phyloP scores from a whole-genome alignment of 2,113 vertebrate genomes.

The Oryzias curvinotus region DNA sequence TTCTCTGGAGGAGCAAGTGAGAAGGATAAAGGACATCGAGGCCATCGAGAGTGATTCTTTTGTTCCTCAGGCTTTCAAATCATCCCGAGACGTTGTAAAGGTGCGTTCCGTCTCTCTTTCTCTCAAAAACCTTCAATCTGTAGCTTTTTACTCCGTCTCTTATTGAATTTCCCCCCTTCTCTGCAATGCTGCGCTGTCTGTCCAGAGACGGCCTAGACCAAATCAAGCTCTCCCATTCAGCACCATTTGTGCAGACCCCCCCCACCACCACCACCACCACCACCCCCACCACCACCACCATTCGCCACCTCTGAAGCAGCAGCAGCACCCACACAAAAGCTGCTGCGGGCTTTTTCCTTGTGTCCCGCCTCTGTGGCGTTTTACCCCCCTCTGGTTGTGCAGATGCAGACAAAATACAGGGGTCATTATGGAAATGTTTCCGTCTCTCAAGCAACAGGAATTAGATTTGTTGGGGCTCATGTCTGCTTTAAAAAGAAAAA shows the following conservation, averaged over 20 bases:
- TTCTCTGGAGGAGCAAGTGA: conserved; percentile 92
- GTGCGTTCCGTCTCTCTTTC: conserved; percentile 76
- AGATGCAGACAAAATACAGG: conserved; percentile 64
- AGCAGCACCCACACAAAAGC: conserved; percentile 67
- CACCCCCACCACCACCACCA: too few species aligned
- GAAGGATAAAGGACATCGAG: conserved; percentile 94
- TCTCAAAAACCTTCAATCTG: conserved; percentile 48
- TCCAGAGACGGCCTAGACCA: conserved; percentile 72
- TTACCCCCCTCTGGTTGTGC: conserved; percentile 42
- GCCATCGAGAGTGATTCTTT: conserved; percentile 97
- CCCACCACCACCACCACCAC: conserved; percentile 56
- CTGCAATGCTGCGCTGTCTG: conserved; percentile 59
- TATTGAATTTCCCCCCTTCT: conserved; percentile 71
- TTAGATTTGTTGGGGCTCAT: conserved; percentile 68
- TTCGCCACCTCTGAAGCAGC: conserved; percentile 57
- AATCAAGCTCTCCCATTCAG: conserved; percentile 80
- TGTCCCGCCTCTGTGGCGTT: conserved; percentile 16
- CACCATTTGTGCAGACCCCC: conserved; percentile 65
- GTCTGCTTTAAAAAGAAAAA: conserved; percentile 48
- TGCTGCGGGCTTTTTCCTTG: conserved; percentile 42
- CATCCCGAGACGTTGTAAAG: conserved; percentile 90
- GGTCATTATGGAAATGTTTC: conserved; percentile 74
- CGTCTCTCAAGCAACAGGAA: conserved; percentile 58
- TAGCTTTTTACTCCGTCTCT: conserved; percentile 64
- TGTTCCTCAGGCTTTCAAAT: conserved; percentile 94